Base-by-base conservation (phyloP, 1,140 invertebrate species). In the Papilio glaucus region DNA sequence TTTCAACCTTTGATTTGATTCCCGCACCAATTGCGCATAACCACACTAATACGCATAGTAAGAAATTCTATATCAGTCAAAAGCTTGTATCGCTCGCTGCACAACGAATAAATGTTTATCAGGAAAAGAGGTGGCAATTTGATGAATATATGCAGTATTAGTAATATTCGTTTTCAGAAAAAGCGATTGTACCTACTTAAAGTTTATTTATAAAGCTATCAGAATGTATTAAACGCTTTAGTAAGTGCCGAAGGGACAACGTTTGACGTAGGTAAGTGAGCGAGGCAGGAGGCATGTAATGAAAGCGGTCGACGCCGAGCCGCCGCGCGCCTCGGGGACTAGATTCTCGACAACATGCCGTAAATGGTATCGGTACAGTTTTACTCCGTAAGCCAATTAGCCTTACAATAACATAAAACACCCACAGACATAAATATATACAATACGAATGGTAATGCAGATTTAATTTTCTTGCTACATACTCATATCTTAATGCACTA, bases 281-380 rank as follows among this genome's bases (percentile, higher is more conserved):
- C n/a, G n/a, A n/a, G n/a, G n/a, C n/a, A n/a, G n/a, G n/a, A 63
- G 73, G 69, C 73, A 70, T 79, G 73, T 60, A 75, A 82, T 77
- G 78, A 82, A 84, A 84, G 82, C 78, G 79, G 77, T 63, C 69
- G 62, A 68, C 65, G 74, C 45, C 69, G 39, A 63, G 63, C 65
- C 72, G 74, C 73, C 62, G 53, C 70, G 29, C 62, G 45, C 75
- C 79, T 57, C 73, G 74, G 74, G 70, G 75, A 76, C 81, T 85
- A 82, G 77, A 84, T 84, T 85, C 80, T 82, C 76, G 73, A 62
- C 83, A 82, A 85, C 76, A 76, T 83, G 72, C 83, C 83, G 61
- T 85, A 83, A 78, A 83, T 62, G 81, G 81, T 15, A 72, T 53
- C 41, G 24, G 67, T 80, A 83, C 74, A 78, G 76, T 72, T 77